These are phyloP conservation scores for Morelia viridis DNA, from an alignment of 2,797 vertebrate species.

Conservation along the genomic window DNA sequence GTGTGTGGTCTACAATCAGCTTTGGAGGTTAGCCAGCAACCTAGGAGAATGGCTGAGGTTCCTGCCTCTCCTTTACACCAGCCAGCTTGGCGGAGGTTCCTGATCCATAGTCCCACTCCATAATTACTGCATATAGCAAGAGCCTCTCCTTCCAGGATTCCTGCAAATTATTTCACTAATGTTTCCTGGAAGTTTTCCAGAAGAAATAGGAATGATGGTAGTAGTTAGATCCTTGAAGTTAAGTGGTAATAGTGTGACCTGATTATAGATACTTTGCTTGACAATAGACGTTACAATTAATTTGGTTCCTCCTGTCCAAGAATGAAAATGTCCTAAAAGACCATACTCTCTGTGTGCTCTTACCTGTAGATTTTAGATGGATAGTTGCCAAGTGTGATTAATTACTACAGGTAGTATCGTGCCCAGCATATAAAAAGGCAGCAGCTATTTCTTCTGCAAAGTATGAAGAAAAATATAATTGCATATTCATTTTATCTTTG, in stretches of 20 bases:
- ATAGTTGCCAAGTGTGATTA: background rate
- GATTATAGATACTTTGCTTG: background rate
- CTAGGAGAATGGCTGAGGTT: constrained; percentile 22
- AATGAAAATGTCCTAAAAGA: too few species aligned
- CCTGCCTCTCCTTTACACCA: background rate
- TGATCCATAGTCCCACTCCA: background rate
- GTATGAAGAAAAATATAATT: too few species aligned
- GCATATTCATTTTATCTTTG: too few species aligned
- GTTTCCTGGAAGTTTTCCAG: background rate
- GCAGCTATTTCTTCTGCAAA: too few species aligned
- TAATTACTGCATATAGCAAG: too few species aligned
- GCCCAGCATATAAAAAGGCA: too few species aligned
- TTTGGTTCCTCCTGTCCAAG: background rate
- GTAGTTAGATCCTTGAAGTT: background rate
- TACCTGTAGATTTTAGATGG: background rate
- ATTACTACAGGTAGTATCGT: too few species aligned
- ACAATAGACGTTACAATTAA: background rate
- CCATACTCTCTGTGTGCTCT: too few species aligned
- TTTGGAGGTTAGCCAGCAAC: constrained; percentile 55
- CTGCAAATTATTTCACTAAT: background rate
- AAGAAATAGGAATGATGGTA: background rate
- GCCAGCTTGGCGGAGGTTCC: background rate
- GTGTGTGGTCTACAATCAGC: constrained; percentile 48
- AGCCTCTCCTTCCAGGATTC: background rate
- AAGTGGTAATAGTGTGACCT: background rate